Conservation (phyloP, 2,113 vertebrate genomes). For the Hippotragus niger region DNA sequence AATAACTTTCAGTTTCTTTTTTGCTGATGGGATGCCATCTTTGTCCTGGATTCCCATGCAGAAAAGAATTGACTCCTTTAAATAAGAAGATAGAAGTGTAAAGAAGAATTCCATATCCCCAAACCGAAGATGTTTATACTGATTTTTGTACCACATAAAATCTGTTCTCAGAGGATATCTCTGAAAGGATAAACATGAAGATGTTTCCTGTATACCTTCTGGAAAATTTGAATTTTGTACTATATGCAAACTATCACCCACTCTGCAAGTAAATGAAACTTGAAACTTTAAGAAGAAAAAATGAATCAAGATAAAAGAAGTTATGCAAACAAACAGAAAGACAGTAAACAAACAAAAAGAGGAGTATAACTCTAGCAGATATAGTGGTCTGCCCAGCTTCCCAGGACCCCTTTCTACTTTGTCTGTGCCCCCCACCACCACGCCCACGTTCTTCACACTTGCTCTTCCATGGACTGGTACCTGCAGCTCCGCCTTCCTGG, state of each 20-base stretch:
- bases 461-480: background rate
- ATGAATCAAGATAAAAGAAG: background rate
- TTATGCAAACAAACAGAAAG: background rate
- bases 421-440: no score
- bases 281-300: background rate
- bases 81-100: conserved; percentile 73
- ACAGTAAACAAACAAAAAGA: background rate
- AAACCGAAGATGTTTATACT: conserved; percentile 33
- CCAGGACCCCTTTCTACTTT: background rate
- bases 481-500: no score
- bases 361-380: background rate
- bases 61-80: conserved; percentile 79
- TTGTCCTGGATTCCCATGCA: conserved; percentile 77
- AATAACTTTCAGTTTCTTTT: conserved; percentile 79
- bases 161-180: background rate
- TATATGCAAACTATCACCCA: background rate
- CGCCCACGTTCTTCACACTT: accelerated
- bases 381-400: background rate
- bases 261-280: background rate
- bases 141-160: background rate
- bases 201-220: background rate
- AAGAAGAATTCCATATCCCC: conserved; percentile 56
- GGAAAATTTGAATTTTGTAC: background rate
- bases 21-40: conserved; percentile 79
- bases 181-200: background rate